These are phyloP conservation scores for Caenorhabditis latens DNA, from an alignment of 1,140 invertebrate genomes.

Conservation along the genomic window DNA sequence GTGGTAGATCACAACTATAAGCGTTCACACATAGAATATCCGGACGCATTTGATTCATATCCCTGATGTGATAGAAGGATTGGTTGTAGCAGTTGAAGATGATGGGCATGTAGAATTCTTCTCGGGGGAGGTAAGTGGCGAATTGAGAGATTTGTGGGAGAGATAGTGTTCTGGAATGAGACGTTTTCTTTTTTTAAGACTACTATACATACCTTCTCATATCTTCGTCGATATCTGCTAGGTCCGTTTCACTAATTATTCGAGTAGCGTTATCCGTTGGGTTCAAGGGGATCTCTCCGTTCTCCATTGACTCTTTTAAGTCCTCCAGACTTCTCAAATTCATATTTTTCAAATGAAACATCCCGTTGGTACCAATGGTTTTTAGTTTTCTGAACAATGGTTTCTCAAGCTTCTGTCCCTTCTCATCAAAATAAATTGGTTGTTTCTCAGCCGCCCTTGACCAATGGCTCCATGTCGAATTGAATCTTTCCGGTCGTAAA, in stretches of 20 bases:
- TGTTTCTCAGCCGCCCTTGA: neutral
- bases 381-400: conserved; percentile 15
- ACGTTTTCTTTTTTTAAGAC: neutral
- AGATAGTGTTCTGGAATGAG: neutral
- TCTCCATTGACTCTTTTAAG: too few relatives aligned
- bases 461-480: conserved; percentile 31
- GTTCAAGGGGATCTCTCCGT: conserved; percentile 6
- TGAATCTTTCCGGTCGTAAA: conserved; percentile 20
- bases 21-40: conserved; percentile 39
- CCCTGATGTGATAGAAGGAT: conserved; percentile 28
- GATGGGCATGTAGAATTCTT: conserved; percentile 22
- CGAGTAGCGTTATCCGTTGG: neutral
- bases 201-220: neutral
- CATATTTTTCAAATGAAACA: conserved; percentile 41
- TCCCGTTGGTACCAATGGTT: neutral
- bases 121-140: neutral
- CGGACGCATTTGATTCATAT: neutral
- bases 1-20: conserved; percentile 52
- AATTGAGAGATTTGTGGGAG: neutral
- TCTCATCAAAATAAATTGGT: conserved; percentile 29
- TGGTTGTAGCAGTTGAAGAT: conserved; percentile 28
- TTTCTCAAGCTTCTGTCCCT: neutral
- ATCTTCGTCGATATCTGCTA: conserved; percentile 14
- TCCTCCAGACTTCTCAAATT: neutral
- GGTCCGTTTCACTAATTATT: neutral